Evolutionary conservation across 2,113 vertebrate genomes (phyloP).

Genomic region (Pholis gunnellus): DNA sequence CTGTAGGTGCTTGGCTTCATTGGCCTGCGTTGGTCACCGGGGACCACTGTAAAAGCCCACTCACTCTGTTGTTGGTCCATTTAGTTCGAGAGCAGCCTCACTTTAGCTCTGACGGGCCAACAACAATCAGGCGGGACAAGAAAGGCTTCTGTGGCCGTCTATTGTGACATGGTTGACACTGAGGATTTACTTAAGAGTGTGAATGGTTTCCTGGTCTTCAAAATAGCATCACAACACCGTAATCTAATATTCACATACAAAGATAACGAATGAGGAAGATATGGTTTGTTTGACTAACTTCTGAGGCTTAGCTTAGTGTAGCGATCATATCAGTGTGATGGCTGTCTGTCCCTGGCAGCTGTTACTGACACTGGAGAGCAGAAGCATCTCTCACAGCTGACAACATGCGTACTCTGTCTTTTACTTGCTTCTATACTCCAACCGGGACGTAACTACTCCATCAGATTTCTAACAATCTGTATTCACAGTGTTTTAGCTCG

Average conservation of each 20-base stretch:
- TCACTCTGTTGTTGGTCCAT: slow-evolving; percentile 58
- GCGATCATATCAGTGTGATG: slow-evolving; percentile 50
- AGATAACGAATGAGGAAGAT: neutral
- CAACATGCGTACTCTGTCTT: slow-evolving; percentile 18
- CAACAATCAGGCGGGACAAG: slow-evolving; percentile 36
- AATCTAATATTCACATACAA: slow-evolving; percentile 1
- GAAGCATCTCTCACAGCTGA: slow-evolving; percentile 53
- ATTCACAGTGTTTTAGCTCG: neutral
- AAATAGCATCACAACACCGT: slow-evolving; percentile 10
- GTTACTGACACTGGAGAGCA: slow-evolving; percentile 51
- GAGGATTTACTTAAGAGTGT: slow-evolving; percentile 1
- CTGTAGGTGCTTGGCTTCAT: slow-evolving; percentile 54
- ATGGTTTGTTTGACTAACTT: neutral
- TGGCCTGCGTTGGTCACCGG: slow-evolving; percentile 50
- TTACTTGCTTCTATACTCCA: slow-evolving; percentile 9
- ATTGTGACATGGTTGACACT: slow-evolving; percentile 13
- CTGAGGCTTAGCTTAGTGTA: neutral
- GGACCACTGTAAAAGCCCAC: slow-evolving; percentile 68
- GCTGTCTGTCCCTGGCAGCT: slow-evolving; percentile 50
- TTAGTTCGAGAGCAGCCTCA: slow-evolving; percentile 55
- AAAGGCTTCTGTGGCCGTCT: slow-evolving; percentile 20
- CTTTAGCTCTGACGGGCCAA: slow-evolving; percentile 53
- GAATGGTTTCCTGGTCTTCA: slow-evolving; percentile 10
- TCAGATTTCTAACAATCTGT: slow-evolving; percentile 11
- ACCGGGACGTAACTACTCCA: slow-evolving; percentile 9